Percentiles rank a stretch among this genome's conserved stretches.
Conservation (phyloP, 2,113 vertebrate genomes). For the Gila orcuttii region DNA sequence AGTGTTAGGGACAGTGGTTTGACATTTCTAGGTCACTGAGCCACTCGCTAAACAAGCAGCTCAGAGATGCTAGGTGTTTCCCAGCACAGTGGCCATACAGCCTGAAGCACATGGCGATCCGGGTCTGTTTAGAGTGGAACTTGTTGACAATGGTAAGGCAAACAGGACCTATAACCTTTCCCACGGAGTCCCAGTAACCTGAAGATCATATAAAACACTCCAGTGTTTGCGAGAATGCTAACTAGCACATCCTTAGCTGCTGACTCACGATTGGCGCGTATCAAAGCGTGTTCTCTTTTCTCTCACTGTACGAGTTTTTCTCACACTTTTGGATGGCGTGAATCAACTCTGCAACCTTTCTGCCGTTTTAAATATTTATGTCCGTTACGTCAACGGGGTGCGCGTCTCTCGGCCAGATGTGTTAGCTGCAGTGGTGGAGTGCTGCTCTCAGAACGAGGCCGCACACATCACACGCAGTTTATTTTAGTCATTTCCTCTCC, state of each 20-base stretch:
- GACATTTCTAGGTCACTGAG: conserved; percentile 44
- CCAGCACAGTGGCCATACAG: conserved; percentile 15
- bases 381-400: conserved; percentile 65
- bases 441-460: conserved; percentile 49
- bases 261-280: conserved; percentile 42
- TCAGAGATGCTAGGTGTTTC: conserved; percentile 17
- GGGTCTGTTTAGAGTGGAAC: conserved; percentile 7
- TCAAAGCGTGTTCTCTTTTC: conserved; percentile 38
- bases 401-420: conserved; percentile 64
- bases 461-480: conserved; percentile 64
- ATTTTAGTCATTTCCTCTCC: conserved; percentile 69
- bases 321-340: neutral
- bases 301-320: conserved; percentile 53
- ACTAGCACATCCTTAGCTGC: conserved; percentile 26
- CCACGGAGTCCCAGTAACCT: conserved; percentile 54
- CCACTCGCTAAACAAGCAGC: conserved; percentile 33
- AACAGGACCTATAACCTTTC: conserved; percentile 58
- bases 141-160: conserved; percentile 46
- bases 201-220: conserved; percentile 39
- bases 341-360: conserved; percentile 62
- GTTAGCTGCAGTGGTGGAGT: conserved; percentile 31
- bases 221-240: conserved; percentile 30
- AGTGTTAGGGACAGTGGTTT: conserved; percentile 20
- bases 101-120: neutral
- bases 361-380: conserved; percentile 70